Evolutionary conservation across 2,888 invertebrate species (phyloP), one percentile per base, ranked within the genome.

Genomic region (Macrosiphum euphorbiae): DNA sequence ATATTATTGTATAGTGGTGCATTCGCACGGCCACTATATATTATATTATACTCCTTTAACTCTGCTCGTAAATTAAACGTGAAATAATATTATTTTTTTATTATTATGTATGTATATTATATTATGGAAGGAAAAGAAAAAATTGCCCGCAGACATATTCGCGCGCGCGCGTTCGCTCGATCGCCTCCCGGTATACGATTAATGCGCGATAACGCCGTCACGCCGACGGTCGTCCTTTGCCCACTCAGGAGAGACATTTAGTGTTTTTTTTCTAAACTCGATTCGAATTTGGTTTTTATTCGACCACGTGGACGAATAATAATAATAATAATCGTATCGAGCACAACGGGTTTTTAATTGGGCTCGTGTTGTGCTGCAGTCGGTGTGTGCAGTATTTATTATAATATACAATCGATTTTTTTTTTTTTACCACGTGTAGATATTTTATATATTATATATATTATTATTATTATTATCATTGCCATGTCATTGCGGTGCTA

Each of bases 271-370:
- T 50, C 8, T n/a, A 2, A 35, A 35, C 35, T n/a, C 16, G 16
- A 35, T 87, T 44, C 20, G 24, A 92, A 87, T 87, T 50, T 44
- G n/a, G 26, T 88, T 92, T 61, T 88, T 52, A 44, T 41, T 55
- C 35, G 84, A 88, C 55, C 16, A n/a, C 67, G 67, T 50, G 67
- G 67, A 67, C 35, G 67, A 67, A 35, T 35, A 5, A 26, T 26
- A 26, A 58, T n/a, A 50, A 90, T 35, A 52, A 58, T 24, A n/a
- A 67, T n/a, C 41, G 55, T 91, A 91, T 44, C 55, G 90, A 28
- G 44, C 58, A 85, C 85, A 58, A 85, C 91, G 84, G 84, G 91
- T 47, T 58, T 91, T 91, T 91, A 91, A 91, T 91, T 86, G 91
- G 58, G 58, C 85, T 85, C 85, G 44, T 90, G 50, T 55, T 89